Base-by-base conservation (phyloP, 2,888 invertebrate species). In the Chalcosyrphus nemorum region DNA sequence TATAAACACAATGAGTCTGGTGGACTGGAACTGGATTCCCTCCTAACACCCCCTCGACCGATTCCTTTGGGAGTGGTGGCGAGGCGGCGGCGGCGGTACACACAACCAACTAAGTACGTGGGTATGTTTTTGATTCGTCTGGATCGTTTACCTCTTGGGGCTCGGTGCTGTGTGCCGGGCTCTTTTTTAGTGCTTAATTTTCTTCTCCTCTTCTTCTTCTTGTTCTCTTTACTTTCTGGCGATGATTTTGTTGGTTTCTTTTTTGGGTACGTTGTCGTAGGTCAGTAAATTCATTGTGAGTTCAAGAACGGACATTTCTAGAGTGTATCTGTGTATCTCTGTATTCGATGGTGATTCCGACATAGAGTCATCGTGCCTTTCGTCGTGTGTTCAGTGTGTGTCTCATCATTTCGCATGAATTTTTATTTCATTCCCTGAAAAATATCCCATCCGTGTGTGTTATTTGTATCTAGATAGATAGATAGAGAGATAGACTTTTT, bases 121-220 rank as follows among this genome's bases (percentile, higher is more conserved):
- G 74, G 84, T 84, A 84, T 84, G 84, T 75, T 84, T 84, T 84
- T 84, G 84, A 84, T 84, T 84, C 47, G 84, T 84, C 84, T 84
- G 80, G 84, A 84, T 78, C 84, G 84, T 84, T 84, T 84, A 84
- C 84, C 84, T 80, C 84, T 84, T 70, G 84, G 78, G 81, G 78
- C 78, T 68, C 77, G 81, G 45, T 24, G 35, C 35, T 35, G 63
- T 35, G 63, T 76, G 76, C 71, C 63, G 80, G 74, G 74, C 80
- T 70, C 71, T 77, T 71, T 76, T 72, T 81, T 61, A 57, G 70
- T 80, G 78, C 72, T 77, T 72, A 71, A 77, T 81, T 71, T 77
- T 72, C 56, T 57, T 78, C 15, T 15, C 11, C 45, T 45, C 21
- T 27, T 66, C 24, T 35, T 57, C 35, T 50, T 24, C 13, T 15